Conservation (phyloP, 53 echinoderm and acorn worm species). For the Crossaster papposus region DNA sequence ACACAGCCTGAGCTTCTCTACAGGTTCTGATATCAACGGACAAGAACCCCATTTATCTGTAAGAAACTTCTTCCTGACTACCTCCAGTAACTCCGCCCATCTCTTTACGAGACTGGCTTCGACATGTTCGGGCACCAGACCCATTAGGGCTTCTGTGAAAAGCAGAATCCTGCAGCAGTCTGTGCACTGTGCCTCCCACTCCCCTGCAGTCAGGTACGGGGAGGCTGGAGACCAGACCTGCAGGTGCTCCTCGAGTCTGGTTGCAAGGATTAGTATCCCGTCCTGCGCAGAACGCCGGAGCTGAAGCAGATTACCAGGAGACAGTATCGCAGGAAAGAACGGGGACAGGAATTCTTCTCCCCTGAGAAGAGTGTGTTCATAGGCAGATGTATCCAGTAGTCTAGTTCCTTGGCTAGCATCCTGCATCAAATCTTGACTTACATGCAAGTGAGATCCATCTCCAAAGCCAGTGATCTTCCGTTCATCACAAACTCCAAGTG, state of each 20-base stretch:
- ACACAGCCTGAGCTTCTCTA: conserved; percentile 4
- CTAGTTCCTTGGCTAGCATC: not conserved
- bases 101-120: not conserved
- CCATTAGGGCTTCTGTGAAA: not conserved
- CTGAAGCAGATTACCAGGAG: not conserved
- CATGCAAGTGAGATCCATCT: not conserved
- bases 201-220: conserved; percentile 22
- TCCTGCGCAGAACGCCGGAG: not conserved
- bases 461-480: not conserved
- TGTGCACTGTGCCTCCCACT: conserved; percentile 33
- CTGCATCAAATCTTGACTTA: not conserved
- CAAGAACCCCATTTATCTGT: not conserved
- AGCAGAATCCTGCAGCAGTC: conserved; percentile 45
- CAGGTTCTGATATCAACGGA: not conserved
- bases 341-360: not conserved
- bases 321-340: not conserved
- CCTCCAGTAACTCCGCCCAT: not conserved
- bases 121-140: not conserved
- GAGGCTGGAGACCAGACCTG: not conserved
- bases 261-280: not conserved
- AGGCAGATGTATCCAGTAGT: no score
- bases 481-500: not conserved
- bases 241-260: conserved; percentile 37
- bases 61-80: not conserved
- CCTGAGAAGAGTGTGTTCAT: not conserved